Evolutionary conservation across 2,888 invertebrate genomes (phyloP).

Genomic region (Nebria brevicollis): DNA sequence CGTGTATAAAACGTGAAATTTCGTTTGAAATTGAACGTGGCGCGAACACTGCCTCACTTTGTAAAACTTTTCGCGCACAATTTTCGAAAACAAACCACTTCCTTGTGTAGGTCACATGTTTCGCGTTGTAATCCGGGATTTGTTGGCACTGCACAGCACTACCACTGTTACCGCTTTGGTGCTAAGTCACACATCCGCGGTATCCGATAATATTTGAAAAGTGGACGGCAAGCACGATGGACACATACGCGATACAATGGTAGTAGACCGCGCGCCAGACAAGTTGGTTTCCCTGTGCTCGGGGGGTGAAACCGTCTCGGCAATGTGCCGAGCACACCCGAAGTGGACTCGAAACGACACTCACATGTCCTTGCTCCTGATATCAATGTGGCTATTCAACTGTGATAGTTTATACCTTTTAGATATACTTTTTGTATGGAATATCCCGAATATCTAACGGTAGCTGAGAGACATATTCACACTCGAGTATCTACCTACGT

Average conservation of each 20-base stretch:
- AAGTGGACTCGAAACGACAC: conserved; percentile 58
- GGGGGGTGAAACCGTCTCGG: conserved; percentile 39
- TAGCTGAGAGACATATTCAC: conserved; percentile 50
- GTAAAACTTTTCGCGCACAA: conserved; percentile 62
- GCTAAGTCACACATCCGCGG: conserved; percentile 20
- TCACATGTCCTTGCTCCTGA: conserved; percentile 48
- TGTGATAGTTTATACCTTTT: conserved; percentile 41
- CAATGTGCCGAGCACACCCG: conserved; percentile 51
- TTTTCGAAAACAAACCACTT: conserved; percentile 60
- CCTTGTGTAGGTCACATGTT: conserved; percentile 55
- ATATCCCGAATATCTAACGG: conserved; percentile 13
- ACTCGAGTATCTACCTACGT: conserved; percentile 49
- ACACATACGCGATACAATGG: conserved; percentile 46
- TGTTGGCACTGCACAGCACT: conserved; percentile 53
- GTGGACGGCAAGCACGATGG: conserved; percentile 40
- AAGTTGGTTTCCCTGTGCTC: conserved; percentile 24
- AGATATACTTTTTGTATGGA: conserved; percentile 10
- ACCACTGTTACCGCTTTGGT: background rate
- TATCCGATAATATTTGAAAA: conserved; percentile 24
- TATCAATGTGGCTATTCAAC: conserved; percentile 35
- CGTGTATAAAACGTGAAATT: conserved; percentile 29
- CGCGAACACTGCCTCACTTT: conserved; percentile 53
- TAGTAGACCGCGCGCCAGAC: conserved; percentile 42
- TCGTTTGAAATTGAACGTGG: conserved; percentile 21
- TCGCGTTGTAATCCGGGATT: conserved; percentile 46